Base-by-base conservation (phyloP, 2,113 vertebrate species). In the Fulica atra region DNA sequence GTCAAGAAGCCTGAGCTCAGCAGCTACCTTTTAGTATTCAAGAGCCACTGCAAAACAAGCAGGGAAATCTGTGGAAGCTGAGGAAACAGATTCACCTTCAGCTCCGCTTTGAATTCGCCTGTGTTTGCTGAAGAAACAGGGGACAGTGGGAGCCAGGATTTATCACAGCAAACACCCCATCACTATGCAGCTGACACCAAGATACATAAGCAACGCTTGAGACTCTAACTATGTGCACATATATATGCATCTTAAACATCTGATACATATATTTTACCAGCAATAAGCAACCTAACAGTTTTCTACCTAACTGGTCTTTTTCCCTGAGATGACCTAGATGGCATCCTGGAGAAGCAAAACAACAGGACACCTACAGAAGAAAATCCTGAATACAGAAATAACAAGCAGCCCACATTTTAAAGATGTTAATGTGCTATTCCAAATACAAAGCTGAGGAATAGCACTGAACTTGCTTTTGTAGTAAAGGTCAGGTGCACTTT, bases 1-100 rank as follows among this genome's bases (percentile, higher is more conserved):
- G 97, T 97, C 93, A 96, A 91, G 93, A 93, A 87, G 65, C 18
- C 0, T 28, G 77, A 95, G 97, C 90, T 95, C 93, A 86, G 82
- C 80, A 64, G 63, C 85, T 84, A 89, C 86, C 84, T 93, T 86
- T 95, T 90, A 94, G 90, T 87, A 90, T 94, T 90, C 95, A 93
- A 94, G 65, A 89, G 74, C 86, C 69, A 68, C 88, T 90, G 90
- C 92, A 90, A 96, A 94, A 88, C 83, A 90, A 95, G 90, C 90
- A 51, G 3, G 35, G 82, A 94, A 92, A 94, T 69, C 57, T 11
- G 12, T 9, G 35, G 93, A 94, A 90, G 81, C 81, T 88, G 81
- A 92, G 82, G 96, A 92, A 96, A 91, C 13, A 93, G 89, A 96
- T 88, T 74, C 66, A 89, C 81, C 86, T 91, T 94, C 89, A 78